phyloP scores from a whole-genome alignment of 2,113 vertebrate species.

The Onychostruthus taczanowskii region DNA sequence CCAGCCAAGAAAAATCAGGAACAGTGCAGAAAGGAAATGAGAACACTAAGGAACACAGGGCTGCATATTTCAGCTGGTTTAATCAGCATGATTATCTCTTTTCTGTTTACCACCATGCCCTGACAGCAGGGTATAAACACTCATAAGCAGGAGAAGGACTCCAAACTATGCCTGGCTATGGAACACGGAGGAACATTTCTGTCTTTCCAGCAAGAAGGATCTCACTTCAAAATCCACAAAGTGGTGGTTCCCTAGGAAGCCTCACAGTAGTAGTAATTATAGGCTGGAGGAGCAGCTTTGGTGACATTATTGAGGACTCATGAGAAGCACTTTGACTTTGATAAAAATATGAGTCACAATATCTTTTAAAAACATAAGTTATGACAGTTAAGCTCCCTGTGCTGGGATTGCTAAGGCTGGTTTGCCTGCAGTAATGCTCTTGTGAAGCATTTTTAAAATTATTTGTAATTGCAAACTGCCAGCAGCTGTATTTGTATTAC shows the following conservation, averaged over 20 bases:
- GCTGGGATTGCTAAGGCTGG: not conserved
- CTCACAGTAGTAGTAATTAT: not conserved
- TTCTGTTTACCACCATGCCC: not conserved
- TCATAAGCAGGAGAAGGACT: not conserved
- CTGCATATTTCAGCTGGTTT: not conserved
- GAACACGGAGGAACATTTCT: not conserved
- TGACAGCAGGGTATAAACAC: not conserved
- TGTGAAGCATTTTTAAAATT: not conserved
- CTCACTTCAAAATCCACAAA: not conserved
- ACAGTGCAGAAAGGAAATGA: not conserved
- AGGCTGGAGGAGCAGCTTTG: not conserved
- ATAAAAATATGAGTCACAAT: not conserved
- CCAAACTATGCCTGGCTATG: rapidly evolving
- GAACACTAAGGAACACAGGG: not conserved
- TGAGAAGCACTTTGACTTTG: not conserved
- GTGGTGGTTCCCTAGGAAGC: not conserved
- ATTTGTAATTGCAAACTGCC: not conserved
- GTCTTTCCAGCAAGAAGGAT: not conserved
- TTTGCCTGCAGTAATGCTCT: not conserved
- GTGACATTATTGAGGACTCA: not conserved
- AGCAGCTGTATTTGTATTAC: not conserved
- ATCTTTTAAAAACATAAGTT: not conserved
- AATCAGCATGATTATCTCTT: not conserved
- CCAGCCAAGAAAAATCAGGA: not conserved
- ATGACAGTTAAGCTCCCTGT: not conserved